Percentiles rank a stretch among this genome's conserved stretches.
phyloP scores from a whole-genome alignment of 2,888 invertebrate genomes.

The Cetonia aurata region DNA sequence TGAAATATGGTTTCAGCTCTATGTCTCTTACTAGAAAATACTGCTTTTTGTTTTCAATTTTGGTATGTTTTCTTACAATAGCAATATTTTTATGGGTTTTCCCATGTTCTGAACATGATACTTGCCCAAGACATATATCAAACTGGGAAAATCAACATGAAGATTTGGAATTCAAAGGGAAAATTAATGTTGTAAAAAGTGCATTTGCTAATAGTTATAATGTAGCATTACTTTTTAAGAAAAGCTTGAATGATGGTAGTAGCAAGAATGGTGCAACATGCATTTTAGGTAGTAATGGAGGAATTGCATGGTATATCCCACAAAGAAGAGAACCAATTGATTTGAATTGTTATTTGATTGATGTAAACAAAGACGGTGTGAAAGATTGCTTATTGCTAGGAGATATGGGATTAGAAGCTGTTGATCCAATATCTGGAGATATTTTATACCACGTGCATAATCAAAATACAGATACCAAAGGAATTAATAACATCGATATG shows the following conservation, averaged over 20 bases:
- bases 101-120: constrained; percentile 79
- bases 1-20: constrained; percentile 50
- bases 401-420: constrained; percentile 74
- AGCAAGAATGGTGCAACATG: constrained; percentile 67
- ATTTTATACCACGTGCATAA: constrained; percentile 73
- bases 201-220: constrained; percentile 75
- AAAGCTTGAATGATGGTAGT: constrained; percentile 73
- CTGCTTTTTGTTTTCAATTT: constrained; percentile 78
- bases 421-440: constrained; percentile 74
- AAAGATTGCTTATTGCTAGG: constrained; percentile 83
- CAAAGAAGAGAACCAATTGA: constrained; percentile 77
- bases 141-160: constrained; percentile 79
- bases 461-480: constrained; percentile 68
- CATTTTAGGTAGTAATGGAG: constrained; percentile 77
- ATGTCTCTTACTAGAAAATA: constrained; percentile 79
- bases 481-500: constrained; percentile 69
- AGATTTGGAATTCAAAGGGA: constrained; percentile 77
- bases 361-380: constrained; percentile 78
- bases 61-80: constrained; percentile 78
- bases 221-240: constrained; percentile 80
- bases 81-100: constrained; percentile 81
- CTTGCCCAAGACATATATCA: constrained; percentile 75
- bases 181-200: constrained; percentile 78
- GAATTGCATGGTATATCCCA: constrained; percentile 79
- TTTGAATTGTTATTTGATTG: constrained; percentile 80